These are phyloP conservation scores for Mythimna albipuncta DNA, from an alignment of 2,888 invertebrate genomes.

Conservation along the genomic window DNA sequence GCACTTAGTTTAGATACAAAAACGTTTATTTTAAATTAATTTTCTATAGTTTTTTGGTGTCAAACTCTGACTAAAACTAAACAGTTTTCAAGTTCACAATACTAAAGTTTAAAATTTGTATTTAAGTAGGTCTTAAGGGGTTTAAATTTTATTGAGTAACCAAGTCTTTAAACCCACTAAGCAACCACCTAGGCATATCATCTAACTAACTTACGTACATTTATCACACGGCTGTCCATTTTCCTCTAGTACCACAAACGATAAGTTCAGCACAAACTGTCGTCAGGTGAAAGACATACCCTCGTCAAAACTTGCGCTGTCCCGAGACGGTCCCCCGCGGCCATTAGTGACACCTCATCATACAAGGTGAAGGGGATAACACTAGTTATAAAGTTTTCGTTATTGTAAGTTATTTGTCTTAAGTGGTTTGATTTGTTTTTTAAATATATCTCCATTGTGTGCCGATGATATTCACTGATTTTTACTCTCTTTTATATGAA, in stretches of 20 bases:
- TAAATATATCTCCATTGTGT: too few relatives aligned
- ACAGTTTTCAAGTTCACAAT: too few relatives aligned
- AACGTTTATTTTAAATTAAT: too few relatives aligned
- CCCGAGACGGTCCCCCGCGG: conserved; percentile 13
- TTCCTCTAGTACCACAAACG: conserved; percentile 5
- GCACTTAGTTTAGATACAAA: too few relatives aligned
- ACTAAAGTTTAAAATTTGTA: too few relatives aligned
- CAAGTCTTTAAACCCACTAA: not conserved
- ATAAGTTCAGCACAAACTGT: conserved; percentile 6
- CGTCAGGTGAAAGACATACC: conserved; percentile 44
- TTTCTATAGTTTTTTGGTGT: too few relatives aligned
- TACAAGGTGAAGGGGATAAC: not conserved
- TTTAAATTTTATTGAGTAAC: too few relatives aligned
- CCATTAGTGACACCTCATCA: conserved; percentile 32
- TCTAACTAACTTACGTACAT: conserved; percentile 2
- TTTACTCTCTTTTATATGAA: too few relatives aligned
- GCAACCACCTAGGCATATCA: conserved; percentile 5
- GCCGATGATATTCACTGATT: too few relatives aligned
- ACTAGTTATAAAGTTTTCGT: not conserved
- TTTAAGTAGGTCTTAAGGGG: too few relatives aligned
- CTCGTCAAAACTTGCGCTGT: conserved; percentile 43
- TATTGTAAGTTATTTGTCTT: not conserved
- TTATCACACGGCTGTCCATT: conserved; percentile 2
- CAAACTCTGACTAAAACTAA: too few relatives aligned
- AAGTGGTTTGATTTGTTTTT: not conserved